Evolutionary conservation across 2,888 invertebrate genomes (phyloP), one percentile per base, ranked within the genome.

Genomic region (Eilema depressum): DNA sequence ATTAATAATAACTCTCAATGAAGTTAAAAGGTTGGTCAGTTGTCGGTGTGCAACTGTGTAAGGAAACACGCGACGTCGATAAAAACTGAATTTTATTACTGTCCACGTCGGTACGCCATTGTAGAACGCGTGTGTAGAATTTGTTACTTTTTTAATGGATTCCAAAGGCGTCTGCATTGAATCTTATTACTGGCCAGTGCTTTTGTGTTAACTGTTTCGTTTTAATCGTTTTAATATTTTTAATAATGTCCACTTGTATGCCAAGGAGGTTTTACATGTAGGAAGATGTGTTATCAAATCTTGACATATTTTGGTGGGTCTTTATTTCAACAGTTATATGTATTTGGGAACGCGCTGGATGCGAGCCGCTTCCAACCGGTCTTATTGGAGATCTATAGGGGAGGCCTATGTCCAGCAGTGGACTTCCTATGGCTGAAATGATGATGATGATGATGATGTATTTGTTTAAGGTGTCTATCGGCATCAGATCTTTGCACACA

Each of bases 71-170:
- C 80, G 69, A 78, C 69, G 74, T 25, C 75, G 68, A 73, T 73
- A 82, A 82, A 73, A 71, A 68, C 37, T 68, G 47, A 41, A 65
- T 74, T 82, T 80, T 82, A 80, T 75, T 63, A 64, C 63, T 63
- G 71, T 68, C 64, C 70, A 37, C 37, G 71, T 70, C 53, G 57
- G 33, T 63, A n/a, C 60, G 53, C 59, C 72, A 63, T 70, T 73
- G 66, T 57, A 71, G 10, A 67, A 75, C 69, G 69, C 75, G 80
- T 79, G 80, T 65, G 62, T 70, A 63, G 80, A 81, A 81, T 81
- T 77, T 66, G 60, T 77, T 81, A 80, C 65, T 73, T 75, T 76
- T 81, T 80, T 75, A 72, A 81, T 69, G 68, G 66, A 61, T 33
- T 56, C 47, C 33, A 63, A 73, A 68, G 60, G 68, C n/a, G 41